A percentile compares a stretch with the other conserved stretches of the same genome.
Evolutionary conservation across 2,797 vertebrate species (phyloP).

Genomic region (Gymnoscopelus microlampas): DNA sequence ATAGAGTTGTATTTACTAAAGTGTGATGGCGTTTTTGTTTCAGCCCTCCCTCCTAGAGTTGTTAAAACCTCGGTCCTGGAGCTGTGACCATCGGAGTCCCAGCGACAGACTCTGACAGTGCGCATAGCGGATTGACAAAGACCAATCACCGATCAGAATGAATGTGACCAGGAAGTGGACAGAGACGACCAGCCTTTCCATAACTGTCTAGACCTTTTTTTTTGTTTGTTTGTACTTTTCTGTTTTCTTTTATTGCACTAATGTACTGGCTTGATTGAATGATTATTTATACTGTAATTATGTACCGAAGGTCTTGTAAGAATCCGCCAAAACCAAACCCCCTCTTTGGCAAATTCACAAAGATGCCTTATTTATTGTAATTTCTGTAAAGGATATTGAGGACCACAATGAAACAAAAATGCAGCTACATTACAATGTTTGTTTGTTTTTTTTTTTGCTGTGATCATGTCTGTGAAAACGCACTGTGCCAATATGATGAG

Average conservation of each 20-base stretch:
- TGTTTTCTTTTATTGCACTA: slow-evolving; percentile 58
- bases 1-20: neutral
- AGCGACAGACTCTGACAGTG: slow-evolving; percentile 21
- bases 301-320: slow-evolving; percentile 4
- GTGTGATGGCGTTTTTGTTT: slow-evolving; percentile 42
- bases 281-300: slow-evolving; percentile 24
- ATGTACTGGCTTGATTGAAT: slow-evolving; percentile 8
- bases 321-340: slow-evolving; percentile 42
- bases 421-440: slow-evolving; percentile 31
- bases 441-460: slow-evolving; percentile 48
- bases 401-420: slow-evolving; percentile 17
- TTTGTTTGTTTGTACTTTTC: slow-evolving; percentile 17
- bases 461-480: slow-evolving; percentile 46
- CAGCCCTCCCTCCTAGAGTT: slow-evolving; percentile 90
- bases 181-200: slow-evolving; percentile 23
- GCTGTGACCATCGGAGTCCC: slow-evolving; percentile 76
- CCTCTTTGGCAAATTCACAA: slow-evolving; percentile 37
- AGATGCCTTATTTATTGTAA: slow-evolving; percentile 53
- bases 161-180: slow-evolving; percentile 23
- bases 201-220: slow-evolving; percentile 18
- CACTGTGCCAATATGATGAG: slow-evolving; percentile 47
- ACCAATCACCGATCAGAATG: slow-evolving; percentile 31
- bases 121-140: neutral
- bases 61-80: slow-evolving; percentile 94
- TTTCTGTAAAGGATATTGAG: slow-evolving; percentile 41